phyloP scores from a whole-genome alignment of 2,888 invertebrate species.

The Stenchaetothrips biformis region DNA sequence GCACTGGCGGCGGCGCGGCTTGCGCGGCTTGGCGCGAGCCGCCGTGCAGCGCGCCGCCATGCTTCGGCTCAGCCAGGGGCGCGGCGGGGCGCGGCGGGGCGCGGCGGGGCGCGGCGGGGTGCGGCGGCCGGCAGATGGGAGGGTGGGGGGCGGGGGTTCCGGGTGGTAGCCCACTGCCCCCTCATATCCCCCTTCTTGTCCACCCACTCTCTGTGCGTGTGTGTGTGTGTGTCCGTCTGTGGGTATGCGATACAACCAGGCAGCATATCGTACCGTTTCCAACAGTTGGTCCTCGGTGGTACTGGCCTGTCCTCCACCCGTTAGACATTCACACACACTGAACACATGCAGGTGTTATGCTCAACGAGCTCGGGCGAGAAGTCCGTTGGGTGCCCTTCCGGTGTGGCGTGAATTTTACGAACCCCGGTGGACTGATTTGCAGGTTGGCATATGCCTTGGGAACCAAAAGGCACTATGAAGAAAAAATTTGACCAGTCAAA shows the following conservation, averaged over 20 bases:
- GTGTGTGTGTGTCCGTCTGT: not conserved
- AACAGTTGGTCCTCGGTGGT: not conserved
- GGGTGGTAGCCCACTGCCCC: too few relatives aligned
- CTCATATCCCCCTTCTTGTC: too few relatives aligned
- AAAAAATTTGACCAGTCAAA: too few relatives aligned
- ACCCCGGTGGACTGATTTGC: too few relatives aligned
- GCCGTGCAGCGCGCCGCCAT: not conserved
- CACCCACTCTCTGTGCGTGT: not conserved
- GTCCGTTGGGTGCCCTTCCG: too few relatives aligned
- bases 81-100: not conserved
- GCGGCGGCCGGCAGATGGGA: not conserved
- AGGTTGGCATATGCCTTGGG: too few relatives aligned
- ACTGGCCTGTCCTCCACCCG: not conserved
- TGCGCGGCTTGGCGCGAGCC: not conserved
- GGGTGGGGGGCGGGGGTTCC: not conserved
- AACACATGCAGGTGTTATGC: too few relatives aligned
- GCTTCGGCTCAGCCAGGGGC: not conserved
- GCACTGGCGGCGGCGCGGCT: not conserved
- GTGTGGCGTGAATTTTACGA: too few relatives aligned
- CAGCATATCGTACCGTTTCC: not conserved
- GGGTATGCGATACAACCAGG: not conserved
- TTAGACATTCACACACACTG: too few relatives aligned
- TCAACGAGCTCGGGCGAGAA: too few relatives aligned
- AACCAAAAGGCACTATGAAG: too few relatives aligned
- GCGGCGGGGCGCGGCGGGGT: not conserved